Evolutionary conservation across 2,113 vertebrate genomes (phyloP).

Genomic region (Mormyrus iriodes): DNA sequence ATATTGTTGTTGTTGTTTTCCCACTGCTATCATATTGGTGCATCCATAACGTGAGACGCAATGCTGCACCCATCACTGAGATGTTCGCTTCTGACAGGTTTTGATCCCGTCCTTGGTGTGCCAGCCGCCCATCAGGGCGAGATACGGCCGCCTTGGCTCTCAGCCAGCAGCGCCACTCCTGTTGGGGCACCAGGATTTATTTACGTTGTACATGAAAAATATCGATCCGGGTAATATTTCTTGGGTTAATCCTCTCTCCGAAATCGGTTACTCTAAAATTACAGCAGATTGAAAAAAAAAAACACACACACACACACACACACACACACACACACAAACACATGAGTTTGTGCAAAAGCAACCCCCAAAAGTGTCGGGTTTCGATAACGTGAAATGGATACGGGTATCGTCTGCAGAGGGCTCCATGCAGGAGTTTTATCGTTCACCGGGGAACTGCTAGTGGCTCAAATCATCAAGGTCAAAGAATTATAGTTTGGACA

Average conservation of each 20-base stretch:
- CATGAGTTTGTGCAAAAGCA: constrained; percentile 7
- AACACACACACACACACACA: not conserved
- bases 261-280: constrained; percentile 14
- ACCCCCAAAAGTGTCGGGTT: not conserved
- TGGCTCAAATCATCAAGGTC: not conserved
- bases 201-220: constrained; percentile 26
- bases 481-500: not conserved
- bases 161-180: constrained; percentile 18
- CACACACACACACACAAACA: too few species aligned
- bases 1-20: not conserved
- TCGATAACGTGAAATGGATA: not conserved
- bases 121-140: constrained; percentile 30
- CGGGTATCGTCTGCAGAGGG: not conserved
- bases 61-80: not conserved
- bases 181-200: not conserved
- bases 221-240: constrained; percentile 31
- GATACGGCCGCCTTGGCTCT: constrained; percentile 25
- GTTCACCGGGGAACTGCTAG: not conserved
- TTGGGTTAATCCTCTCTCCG: constrained; percentile 18
- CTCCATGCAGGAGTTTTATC: not conserved
- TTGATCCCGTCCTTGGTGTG: not conserved
- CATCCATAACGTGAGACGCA: not conserved
- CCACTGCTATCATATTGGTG: not conserved
- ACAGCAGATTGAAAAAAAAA: not conserved
- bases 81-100: not conserved